Evolutionary conservation across 2,797 vertebrate species (phyloP).

Genomic region (Garrulus glandarius): DNA sequence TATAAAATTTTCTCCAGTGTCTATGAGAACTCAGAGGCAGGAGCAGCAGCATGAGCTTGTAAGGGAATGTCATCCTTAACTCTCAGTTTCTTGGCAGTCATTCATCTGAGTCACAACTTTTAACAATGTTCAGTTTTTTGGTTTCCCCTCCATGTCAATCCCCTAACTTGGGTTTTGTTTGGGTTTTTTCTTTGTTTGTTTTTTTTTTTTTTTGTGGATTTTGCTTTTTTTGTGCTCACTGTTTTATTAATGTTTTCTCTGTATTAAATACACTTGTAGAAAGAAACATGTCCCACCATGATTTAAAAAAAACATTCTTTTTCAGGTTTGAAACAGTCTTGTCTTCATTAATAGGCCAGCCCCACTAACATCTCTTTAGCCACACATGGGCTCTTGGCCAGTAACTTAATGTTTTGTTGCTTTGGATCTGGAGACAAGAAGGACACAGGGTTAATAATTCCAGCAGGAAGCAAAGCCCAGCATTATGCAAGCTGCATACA

Average conservation of each 20-base stretch:
- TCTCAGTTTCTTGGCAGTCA: neutral
- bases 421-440: neutral
- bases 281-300: fast-evolving
- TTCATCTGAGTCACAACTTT: neutral
- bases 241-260: neutral
- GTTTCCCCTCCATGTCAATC: neutral
- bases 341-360: neutral
- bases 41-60: neutral
- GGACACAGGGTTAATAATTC: neutral
- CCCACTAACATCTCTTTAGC: neutral
- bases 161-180: neutral
- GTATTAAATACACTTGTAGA: neutral
- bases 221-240: neutral
- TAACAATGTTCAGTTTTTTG: neutral
- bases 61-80: neutral
- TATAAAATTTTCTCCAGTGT: neutral
- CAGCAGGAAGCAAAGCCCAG: neutral
- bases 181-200: neutral
- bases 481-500: neutral
- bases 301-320: neutral
- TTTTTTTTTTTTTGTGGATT: neutral
- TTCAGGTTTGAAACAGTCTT: neutral
- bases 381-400: neutral
- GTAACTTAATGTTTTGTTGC: neutral
- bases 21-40: neutral